Evolutionary conservation across 2,888 invertebrate genomes (phyloP).

Genomic region (Hypomecis atomaria): DNA sequence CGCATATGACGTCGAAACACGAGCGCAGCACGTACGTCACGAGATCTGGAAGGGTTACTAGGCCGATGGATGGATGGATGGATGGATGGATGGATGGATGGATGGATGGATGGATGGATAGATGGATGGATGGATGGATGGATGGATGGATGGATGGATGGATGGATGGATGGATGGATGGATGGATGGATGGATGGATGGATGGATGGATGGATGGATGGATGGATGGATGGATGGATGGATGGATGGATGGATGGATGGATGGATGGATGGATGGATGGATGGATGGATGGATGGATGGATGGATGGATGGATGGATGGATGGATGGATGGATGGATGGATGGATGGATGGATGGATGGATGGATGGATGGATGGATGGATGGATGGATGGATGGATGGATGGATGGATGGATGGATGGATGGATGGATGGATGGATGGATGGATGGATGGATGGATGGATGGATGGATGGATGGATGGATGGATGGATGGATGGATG

Average conservation of each 20-base stretch:
- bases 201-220: conserved; percentile 5
- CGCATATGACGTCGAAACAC: too few species aligned
- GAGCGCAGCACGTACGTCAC: too few species aligned
- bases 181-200: conserved; percentile 5
- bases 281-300: conserved; percentile 5
- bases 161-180: conserved; percentile 2
- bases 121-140: conserved; percentile 9
- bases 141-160: conserved; percentile 2
- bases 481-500: conserved; percentile 10
- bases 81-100: too few species aligned
- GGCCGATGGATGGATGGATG: too few species aligned
- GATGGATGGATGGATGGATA: conserved; percentile 7
- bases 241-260: conserved; percentile 5
- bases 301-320: too few species aligned
- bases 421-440: conserved; percentile 1
- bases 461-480: conserved; percentile 9
- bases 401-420: not conserved
- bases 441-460: conserved; percentile 3
- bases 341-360: not conserved
- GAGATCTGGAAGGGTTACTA: too few species aligned
- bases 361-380: not conserved
- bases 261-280: conserved; percentile 5
- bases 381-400: not conserved
- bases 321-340: too few species aligned
- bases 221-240: conserved; percentile 5